These are phyloP conservation scores for Erebia epiphron DNA, from an alignment of 2,888 invertebrate genomes.

Conservation along the genomic window DNA sequence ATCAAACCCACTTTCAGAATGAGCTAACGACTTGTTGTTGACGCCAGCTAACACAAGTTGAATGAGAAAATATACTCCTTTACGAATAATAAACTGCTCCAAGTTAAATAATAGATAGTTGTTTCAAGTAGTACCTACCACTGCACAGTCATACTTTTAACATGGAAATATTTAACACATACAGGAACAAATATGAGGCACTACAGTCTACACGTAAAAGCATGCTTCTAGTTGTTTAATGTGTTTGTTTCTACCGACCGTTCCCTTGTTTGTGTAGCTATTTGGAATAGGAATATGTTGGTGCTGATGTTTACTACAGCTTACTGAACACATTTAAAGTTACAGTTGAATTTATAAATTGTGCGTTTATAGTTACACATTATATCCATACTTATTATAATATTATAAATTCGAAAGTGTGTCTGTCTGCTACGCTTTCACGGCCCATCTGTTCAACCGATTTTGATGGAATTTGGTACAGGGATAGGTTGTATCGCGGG, in stretches of 20 bases:
- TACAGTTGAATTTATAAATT: constrained; percentile 17
- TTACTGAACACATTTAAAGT: constrained; percentile 18
- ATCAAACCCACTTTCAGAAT: too few relatives aligned
- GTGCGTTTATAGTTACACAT: not conserved
- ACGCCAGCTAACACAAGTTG: not conserved
- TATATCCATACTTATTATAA: too few relatives aligned
- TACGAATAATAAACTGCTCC: not conserved
- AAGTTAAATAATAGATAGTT: not conserved
- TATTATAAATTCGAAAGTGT: too few relatives aligned
- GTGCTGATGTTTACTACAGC: constrained; percentile 14
- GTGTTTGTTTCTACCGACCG: constrained; percentile 23
- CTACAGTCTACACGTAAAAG: constrained; percentile 11
- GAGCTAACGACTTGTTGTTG: too few relatives aligned
- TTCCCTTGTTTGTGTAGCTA: constrained; percentile 16
- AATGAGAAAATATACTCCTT: not conserved
- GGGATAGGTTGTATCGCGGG: too few relatives aligned
- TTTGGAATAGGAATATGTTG: constrained; percentile 23
- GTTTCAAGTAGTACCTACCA: not conserved
- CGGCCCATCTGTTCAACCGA: too few relatives aligned
- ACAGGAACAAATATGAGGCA: constrained; percentile 17
- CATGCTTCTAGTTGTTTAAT: constrained; percentile 18
- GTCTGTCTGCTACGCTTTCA: too few relatives aligned
- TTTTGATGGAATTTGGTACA: too few relatives aligned
- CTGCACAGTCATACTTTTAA: not conserved
- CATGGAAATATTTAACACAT: constrained; percentile 7